Base-by-base conservation (phyloP, 1,140 invertebrate genomes). In the Dufourea novaeangliae region DNA sequence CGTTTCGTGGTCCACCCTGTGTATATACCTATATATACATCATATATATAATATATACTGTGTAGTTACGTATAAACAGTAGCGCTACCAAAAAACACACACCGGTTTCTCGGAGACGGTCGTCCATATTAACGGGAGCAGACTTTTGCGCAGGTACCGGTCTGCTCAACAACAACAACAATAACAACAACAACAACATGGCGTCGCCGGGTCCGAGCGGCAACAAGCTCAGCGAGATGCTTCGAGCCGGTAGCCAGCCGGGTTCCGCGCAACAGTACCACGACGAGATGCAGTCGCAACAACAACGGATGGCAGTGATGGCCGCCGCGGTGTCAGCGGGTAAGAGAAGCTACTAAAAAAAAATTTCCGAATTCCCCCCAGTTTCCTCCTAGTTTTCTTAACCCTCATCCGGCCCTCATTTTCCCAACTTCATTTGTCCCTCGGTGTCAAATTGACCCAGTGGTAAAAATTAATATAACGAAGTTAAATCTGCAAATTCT, bases 231-330 rank as follows among this genome's bases (percentile, higher is more conserved):
- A 94, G 94, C 82, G 95, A 95, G 85, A 93, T 96, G 78, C 92
- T 95, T 61, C 91, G 95, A 89, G 94, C 81, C 39, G 91, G 89
- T 88, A 94, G 88, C 74, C 91, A 93, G 72, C 90, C 88, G 46
- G 88, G 83, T 61, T 88, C 92, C 46, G 91, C 90, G 52, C 94
- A 94, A 82, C 95, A 95, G 82, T 96, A 95, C 89, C 94, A 94
- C 78, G 94, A 95, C 76, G 94, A 95, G 80, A 95, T 95, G 88
- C 94, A 95, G 85, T 93, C 95, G 14, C 96, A 95, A 92, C 88
- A 95, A 94, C 84, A 96, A 95, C 90, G 96, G 84, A 96, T 96
- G 93, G 95, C 95, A 11, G 94, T 96, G 0, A 95, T 97, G 90
- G 95, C 95, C 22, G 95, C 94, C 7, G 95, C 95, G 2, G 95